Percentiles rank a stretch among this genome's conserved stretches.
Conservation (phyloP, 2,113 vertebrate species). For the Eretmochelys imbricata region DNA sequence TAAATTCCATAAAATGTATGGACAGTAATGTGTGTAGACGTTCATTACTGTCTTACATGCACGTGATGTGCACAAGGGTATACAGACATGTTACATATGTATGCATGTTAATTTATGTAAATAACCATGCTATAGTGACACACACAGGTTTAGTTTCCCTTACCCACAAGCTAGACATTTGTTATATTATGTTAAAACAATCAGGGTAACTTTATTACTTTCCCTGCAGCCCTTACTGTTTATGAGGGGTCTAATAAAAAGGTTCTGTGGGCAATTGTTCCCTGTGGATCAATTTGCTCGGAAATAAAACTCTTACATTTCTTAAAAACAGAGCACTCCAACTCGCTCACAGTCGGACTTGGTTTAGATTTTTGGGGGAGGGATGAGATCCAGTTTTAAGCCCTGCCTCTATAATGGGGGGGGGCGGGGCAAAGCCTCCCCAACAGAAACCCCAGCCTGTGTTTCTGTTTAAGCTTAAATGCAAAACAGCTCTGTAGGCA, state of each 20-base stretch:
- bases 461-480: slow-evolving; percentile 56
- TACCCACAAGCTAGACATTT: not conserved
- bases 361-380: not conserved
- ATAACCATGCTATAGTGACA: not conserved
- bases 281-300: slow-evolving; percentile 70
- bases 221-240: slow-evolving; percentile 77
- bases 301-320: slow-evolving; percentile 70
- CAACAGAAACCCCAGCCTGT: slow-evolving; percentile 29
- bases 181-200: slow-evolving; percentile 32
- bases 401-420: not conserved
- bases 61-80: not conserved
- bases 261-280: slow-evolving; percentile 80
- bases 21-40: not conserved
- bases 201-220: slow-evolving; percentile 45
- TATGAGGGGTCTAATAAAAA: slow-evolving; percentile 79
- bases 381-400: not conserved
- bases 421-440: not conserved
- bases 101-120: not conserved
- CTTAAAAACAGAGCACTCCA: slow-evolving; percentile 23
- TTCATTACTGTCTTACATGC: not conserved
- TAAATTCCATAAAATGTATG: not conserved
- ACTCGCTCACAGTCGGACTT: not conserved
- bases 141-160: rapidly evolving
- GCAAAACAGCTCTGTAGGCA: slow-evolving; percentile 66
- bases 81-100: not conserved